Evolutionary conservation across 2,888 invertebrate species (phyloP).

Genomic region (Formica aserva): DNA sequence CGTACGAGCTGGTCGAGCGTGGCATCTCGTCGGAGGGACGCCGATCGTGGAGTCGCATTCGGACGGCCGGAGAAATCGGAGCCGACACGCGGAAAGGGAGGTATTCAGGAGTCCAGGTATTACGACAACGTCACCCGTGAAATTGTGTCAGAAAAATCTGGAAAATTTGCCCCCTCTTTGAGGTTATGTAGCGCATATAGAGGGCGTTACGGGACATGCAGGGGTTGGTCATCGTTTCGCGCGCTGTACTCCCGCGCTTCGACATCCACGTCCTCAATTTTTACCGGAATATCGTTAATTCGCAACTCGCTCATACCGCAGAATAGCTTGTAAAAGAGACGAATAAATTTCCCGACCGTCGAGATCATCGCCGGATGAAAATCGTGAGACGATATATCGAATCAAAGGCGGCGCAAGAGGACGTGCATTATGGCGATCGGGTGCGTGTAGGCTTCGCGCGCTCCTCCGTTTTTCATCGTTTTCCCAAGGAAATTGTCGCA

Average conservation of each 20-base stretch:
- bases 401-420: constrained; percentile 63
- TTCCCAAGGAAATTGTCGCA: constrained; percentile 56
- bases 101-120: background rate
- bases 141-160: constrained; percentile 22
- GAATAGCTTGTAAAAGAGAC: constrained; percentile 21
- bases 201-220: constrained; percentile 82
- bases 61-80: background rate
- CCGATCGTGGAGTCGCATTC: background rate
- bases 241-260: constrained; percentile 84
- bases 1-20: background rate
- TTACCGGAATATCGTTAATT: constrained; percentile 55
- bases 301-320: constrained; percentile 14
- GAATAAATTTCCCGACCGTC: constrained; percentile 48
- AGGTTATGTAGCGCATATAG: constrained; percentile 84
- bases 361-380: constrained; percentile 21
- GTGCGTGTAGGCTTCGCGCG: constrained; percentile 77
- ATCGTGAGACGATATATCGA: constrained; percentile 61
- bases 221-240: constrained; percentile 84
- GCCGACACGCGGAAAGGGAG: background rate
- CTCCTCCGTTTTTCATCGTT: constrained; percentile 70
- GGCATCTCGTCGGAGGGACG: background rate
- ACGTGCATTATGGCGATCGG: constrained; percentile 83
- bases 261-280: constrained; percentile 71
- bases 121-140: background rate
- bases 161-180: constrained; percentile 66